These are phyloP conservation scores for Nasonia oneida DNA, from an alignment of 2,888 invertebrate species.

Conservation along the genomic window DNA sequence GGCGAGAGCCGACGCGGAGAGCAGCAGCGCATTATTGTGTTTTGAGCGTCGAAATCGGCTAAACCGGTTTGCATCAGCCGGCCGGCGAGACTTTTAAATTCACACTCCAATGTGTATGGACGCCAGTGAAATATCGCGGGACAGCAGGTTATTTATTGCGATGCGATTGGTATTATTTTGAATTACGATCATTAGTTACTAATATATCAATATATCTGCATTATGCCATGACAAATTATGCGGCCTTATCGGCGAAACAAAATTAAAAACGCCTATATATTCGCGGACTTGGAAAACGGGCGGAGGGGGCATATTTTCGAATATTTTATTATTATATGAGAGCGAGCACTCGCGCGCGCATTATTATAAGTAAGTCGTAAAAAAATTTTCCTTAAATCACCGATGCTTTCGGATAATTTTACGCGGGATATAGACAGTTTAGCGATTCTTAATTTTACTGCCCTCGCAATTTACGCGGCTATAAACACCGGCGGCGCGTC, in stretches of 20 bases:
- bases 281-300: neutral
- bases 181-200: conserved; percentile 59
- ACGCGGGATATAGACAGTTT: conserved; percentile 51
- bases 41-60: conserved; percentile 55
- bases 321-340: conserved; percentile 49
- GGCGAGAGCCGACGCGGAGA: neutral
- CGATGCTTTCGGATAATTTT: conserved; percentile 24
- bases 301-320: conserved; percentile 22
- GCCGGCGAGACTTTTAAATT: conserved; percentile 53
- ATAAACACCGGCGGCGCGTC: conserved; percentile 47
- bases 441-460: conserved; percentile 56
- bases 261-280: conserved; percentile 26
- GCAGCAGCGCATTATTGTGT: conserved; percentile 35
- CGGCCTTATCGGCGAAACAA: conserved; percentile 45
- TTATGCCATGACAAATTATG: conserved; percentile 53
- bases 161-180: conserved; percentile 59
- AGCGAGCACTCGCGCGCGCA: neutral
- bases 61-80: conserved; percentile 54
- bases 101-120: conserved; percentile 49
- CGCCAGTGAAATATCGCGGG: conserved; percentile 55
- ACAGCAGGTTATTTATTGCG: conserved; percentile 57
- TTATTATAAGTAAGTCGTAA: conserved; percentile 54
- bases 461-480: conserved; percentile 48
- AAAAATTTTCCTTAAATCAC: conserved; percentile 50
- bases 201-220: conserved; percentile 61